Conservation (phyloP, 2,888 invertebrate genomes). For the Meandrusa payeni region DNA sequence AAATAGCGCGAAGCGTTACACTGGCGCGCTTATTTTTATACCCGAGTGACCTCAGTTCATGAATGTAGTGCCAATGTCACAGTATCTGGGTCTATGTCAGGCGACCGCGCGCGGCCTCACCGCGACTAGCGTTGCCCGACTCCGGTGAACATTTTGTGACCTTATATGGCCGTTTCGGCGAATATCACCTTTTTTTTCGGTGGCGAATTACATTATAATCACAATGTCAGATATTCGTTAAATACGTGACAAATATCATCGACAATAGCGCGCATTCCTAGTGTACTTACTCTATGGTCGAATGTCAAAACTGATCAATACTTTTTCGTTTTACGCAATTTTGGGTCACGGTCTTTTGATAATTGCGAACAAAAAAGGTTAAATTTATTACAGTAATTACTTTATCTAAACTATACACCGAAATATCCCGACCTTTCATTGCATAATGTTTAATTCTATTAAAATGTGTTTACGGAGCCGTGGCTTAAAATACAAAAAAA, state of each 20-base stretch:
- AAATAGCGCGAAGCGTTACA: slow-evolving; percentile 40
- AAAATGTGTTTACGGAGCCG: slow-evolving; percentile 12
- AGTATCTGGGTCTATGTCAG: slow-evolving; percentile 77
- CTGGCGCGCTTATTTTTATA: slow-evolving; percentile 69
- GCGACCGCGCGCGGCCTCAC: slow-evolving; percentile 56
- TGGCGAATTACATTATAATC: neutral
- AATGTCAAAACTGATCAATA: slow-evolving; percentile 5
- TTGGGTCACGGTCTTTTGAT: slow-evolving; percentile 15
- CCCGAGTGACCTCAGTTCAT: slow-evolving; percentile 70
- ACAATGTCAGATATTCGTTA: slow-evolving; percentile 6
- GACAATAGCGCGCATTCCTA: neutral
- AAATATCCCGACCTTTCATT: neutral
- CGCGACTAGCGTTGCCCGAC: slow-evolving; percentile 33
- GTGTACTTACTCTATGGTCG: neutral
- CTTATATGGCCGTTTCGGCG: slow-evolving; percentile 39
- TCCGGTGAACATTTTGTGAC: slow-evolving; percentile 36
- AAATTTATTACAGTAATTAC: slow-evolving; percentile 8
- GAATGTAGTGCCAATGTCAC: slow-evolving; percentile 81
- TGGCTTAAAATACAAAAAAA: slow-evolving; percentile 12
- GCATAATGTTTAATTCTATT: slow-evolving; percentile 15
- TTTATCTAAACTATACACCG: slow-evolving; percentile 11
- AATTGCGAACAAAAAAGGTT: slow-evolving; percentile 16
- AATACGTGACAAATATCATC: slow-evolving; percentile 14
- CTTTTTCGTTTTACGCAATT: slow-evolving; percentile 11
- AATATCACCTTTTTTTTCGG: neutral